Percentiles rank a stretch among this genome's conserved stretches.
phyloP scores from a whole-genome alignment of 2,888 invertebrate species.

The Parnassius orleans region DNA sequence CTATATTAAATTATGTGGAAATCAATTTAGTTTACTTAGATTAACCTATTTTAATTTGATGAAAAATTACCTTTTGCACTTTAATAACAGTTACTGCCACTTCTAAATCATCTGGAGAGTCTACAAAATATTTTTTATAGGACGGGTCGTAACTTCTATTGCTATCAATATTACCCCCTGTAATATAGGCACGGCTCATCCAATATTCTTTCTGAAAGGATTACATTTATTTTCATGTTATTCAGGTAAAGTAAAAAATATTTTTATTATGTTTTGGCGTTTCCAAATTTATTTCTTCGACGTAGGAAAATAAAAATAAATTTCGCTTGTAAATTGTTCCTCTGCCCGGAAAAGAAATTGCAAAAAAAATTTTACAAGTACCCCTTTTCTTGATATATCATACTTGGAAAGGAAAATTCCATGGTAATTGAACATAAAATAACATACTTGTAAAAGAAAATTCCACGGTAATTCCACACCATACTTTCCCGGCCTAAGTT shows the following conservation, averaged over 20 bases:
- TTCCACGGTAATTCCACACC: slow-evolving; percentile 84
- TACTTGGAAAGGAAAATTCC: slow-evolving; percentile 29
- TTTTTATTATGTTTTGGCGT: too few relatives aligned
- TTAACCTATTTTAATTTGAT: slow-evolving; percentile 3
- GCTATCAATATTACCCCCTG: slow-evolving; percentile 23
- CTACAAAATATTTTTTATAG: slow-evolving; percentile 48
- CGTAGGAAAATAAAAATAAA: too few relatives aligned
- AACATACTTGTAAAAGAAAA: slow-evolving; percentile 81
- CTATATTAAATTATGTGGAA: too few relatives aligned
- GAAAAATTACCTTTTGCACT: slow-evolving; percentile 50
- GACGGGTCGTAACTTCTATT: slow-evolving; percentile 34
- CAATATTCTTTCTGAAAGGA: slow-evolving; percentile 47
- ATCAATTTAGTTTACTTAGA: too few relatives aligned
- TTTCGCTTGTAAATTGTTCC: too few relatives aligned
- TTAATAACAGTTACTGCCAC: slow-evolving; percentile 54
- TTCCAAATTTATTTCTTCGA: too few relatives aligned
- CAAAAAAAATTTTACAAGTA: too few relatives aligned
- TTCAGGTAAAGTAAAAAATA: too few relatives aligned
- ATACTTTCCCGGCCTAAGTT: slow-evolving; percentile 82
- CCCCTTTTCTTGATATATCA: too few relatives aligned
- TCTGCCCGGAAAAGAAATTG: too few relatives aligned
- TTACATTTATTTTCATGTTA: too few relatives aligned
- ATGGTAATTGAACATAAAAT: neutral
- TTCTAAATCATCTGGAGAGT: slow-evolving; percentile 38
- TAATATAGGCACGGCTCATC: slow-evolving; percentile 44